Base-by-base conservation (phyloP, 2,888 invertebrate genomes). In the Blomia tropicalis region DNA sequence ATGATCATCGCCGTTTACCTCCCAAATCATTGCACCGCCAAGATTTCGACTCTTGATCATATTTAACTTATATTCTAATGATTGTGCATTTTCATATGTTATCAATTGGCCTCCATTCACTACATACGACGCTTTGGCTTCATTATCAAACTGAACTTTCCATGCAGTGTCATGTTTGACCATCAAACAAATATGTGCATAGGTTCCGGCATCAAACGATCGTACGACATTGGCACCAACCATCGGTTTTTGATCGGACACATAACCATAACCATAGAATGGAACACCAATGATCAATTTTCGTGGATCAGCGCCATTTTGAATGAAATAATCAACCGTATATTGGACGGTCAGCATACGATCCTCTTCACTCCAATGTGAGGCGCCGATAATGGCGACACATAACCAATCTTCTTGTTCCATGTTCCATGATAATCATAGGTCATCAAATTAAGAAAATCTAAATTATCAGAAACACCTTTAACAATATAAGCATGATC, bases 11-110 rank as follows among this genome's bases (percentile, higher is more conserved):
- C 90, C 90, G 71, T 91, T 90, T 0, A 91, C 80, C 0, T 89
- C 88, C 91, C 91, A 92, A 0, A 90, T 87, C 90, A 91, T 91
- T 47, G 89, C 91, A 0, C 91, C 91, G 3, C 83, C 90, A 68
- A 81, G 89, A 5, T 85, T 84, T 63, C 83, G 84, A 43, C 83
- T 82, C 71, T 90, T 90, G 64, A 91, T 78, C 87, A 89, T 91
- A 62, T 82, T 81, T 86, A 89, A 89, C 75, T 79, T 93, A 70
- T 84, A 79, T 61, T 88, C 80, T 68, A 90, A 87, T 7, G 90
- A 84, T 67, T 82, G 80, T 70, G 86, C 85, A 69, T 88, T 87
- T 69, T 89, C 88, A 70, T 87, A 88, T 0, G 88, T 87, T 2
- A 87, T 81, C 88, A 87, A 89, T 70, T 90, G 90, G 71, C 92